Conservation (phyloP, 2,888 invertebrate genomes). For the Fissipunctia ypsillon region DNA sequence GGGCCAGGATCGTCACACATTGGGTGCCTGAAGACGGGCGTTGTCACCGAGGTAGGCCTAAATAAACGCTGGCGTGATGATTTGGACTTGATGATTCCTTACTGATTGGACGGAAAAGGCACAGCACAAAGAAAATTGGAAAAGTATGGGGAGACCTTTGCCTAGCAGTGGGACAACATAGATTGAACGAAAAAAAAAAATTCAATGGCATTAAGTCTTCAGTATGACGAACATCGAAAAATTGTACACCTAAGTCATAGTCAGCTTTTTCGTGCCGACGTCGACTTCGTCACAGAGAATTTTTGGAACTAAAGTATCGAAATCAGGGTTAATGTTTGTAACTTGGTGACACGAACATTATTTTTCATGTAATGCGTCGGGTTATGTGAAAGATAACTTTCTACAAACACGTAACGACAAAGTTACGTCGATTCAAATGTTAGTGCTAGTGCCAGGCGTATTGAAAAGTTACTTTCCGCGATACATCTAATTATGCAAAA, state of each 20-base stretch:
- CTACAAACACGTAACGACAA: conserved; percentile 17
- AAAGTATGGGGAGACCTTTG: too few relatives aligned
- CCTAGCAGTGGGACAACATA: too few relatives aligned
- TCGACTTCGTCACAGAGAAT: not conserved
- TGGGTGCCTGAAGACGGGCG: too few relatives aligned
- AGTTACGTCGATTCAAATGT: conserved; percentile 24
- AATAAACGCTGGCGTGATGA: too few relatives aligned
- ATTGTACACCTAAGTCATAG: not conserved
- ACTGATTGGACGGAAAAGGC: too few relatives aligned
- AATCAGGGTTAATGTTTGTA: conserved; percentile 22
- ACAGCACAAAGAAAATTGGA: too few relatives aligned
- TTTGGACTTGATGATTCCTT: too few relatives aligned
- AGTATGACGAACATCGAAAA: not conserved
- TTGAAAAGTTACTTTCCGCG: conserved; percentile 17
- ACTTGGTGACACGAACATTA: conserved; percentile 1
- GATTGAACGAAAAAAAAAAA: too few relatives aligned
- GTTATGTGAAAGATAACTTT: conserved; percentile 18
- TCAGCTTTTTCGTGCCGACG: not conserved
- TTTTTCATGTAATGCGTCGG: conserved; percentile 6
- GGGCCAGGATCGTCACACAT: too few relatives aligned
- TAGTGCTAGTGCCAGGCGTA: not conserved
- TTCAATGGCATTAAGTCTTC: not conserved
- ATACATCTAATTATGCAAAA: conserved; percentile 19
- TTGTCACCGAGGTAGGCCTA: too few relatives aligned
- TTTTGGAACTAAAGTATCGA: not conserved